Evolutionary conservation across 2,797 vertebrate genomes (phyloP).

Genomic region (Rhyacichthys aspro): DNA sequence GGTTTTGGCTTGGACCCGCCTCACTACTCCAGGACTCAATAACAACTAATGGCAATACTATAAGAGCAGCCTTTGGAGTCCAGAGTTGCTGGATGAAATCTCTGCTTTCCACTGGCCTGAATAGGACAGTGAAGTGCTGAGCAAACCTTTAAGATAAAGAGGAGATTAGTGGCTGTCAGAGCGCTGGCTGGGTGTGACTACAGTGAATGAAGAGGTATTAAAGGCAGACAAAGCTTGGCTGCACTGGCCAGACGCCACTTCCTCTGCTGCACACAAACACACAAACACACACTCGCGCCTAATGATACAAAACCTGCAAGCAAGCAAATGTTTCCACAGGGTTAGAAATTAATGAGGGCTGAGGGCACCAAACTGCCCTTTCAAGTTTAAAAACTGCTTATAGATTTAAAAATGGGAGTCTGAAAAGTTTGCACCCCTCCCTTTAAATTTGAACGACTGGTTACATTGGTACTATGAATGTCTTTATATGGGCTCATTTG

Average conservation of each 20-base stretch:
- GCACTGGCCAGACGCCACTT: conserved; percentile 64
- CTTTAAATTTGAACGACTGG: conserved; percentile 22
- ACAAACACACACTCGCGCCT: conserved; percentile 8
- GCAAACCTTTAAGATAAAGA: conserved; percentile 73
- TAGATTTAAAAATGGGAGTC: conserved; percentile 26
- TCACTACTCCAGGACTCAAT: not conserved
- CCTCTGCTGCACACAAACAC: conserved; percentile 32
- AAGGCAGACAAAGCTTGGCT: conserved; percentile 65
- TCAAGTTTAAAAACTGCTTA: conserved; percentile 56
- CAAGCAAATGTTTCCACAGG: conserved; percentile 48
- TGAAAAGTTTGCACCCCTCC: conserved; percentile 14
- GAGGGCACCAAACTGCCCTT: conserved; percentile 45
- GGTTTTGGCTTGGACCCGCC: not conserved
- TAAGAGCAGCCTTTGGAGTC: conserved; percentile 14
- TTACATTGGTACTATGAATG: conserved; percentile 13
- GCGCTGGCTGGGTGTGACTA: conserved; percentile 53
- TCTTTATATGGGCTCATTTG: not conserved
- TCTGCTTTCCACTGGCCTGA: conserved; percentile 44
- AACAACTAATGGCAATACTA: conserved; percentile 19
- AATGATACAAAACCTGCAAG: conserved; percentile 55
- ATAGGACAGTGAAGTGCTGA: conserved; percentile 68
- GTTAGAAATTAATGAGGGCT: conserved; percentile 56
- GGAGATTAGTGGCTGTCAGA: conserved; percentile 71
- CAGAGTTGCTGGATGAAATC: conserved; percentile 36
- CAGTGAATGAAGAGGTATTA: conserved; percentile 69